Base-by-base conservation (phyloP, 2,113 vertebrate genomes). In the Anthoscopus minutus region DNA sequence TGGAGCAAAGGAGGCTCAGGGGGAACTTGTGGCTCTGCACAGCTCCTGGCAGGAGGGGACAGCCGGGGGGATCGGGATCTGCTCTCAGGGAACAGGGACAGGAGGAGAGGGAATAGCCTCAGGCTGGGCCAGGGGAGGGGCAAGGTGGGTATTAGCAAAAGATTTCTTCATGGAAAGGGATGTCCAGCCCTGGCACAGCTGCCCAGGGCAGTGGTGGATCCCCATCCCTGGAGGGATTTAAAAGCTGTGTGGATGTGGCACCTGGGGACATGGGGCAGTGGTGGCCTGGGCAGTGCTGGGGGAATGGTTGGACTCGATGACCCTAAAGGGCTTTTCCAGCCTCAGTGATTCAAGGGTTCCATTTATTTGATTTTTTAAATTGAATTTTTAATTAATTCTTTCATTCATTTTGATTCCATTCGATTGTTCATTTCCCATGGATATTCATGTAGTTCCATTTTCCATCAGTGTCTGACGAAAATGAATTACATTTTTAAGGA, bases 41-140 rank as follows among this genome's bases (percentile, higher is more conserved):
- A 66, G 2, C 38, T 33, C 25, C 35, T 58, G 37, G 6, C 12
- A 44, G 58, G 51, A 64, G 31, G 21, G 11, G 25, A 6, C 30
- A 71, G 24, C 19, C 0, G 0, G 19, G 20, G 42, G 45, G 8
- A 4, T 45, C 3, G 1, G 56, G 30, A 15, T 79, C 3, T 70
- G 20, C 19, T 53, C 3, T 15, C 42, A 42, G 27, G 25, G 12
- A 42, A 44, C 18, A 44, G 53, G 37, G 18, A 38, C 23, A 30
- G 23, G 24, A 44, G 5, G 3, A 37, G 28, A 88, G 23, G 27
- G 4, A 58, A 45, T 0, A 0, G 33, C 23, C 15, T 30, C 23
- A 23, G 2, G 22, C 3, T 81, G 22, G 1, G 2, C 22, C 6
- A 8, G 18, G 8, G 7, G 10, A 50, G 4, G 21, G 0, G 30